Evolutionary conservation across 2,113 vertebrate genomes (phyloP).

Genomic region (Anser brachyrhynchus): DNA sequence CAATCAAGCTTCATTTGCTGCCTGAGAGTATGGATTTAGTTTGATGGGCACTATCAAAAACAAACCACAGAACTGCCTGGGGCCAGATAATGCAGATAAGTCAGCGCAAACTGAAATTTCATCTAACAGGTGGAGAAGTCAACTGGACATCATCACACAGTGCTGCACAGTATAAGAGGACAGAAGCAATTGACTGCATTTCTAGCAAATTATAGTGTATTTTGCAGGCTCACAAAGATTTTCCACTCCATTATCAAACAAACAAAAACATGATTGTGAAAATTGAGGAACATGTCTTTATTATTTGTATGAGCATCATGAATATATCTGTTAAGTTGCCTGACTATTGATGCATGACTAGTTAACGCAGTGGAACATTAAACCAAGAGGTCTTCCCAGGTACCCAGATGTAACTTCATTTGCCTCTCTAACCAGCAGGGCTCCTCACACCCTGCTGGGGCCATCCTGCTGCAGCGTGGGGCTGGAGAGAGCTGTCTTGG

Average conservation of each 20-base stretch:
- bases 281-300: background rate
- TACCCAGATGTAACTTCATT: rapidly evolving
- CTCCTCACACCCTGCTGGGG: background rate
- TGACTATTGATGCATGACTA: background rate
- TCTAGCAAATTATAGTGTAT: background rate
- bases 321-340: background rate
- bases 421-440: background rate
- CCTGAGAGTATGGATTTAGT: background rate
- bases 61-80: constrained; percentile 1
- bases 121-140: constrained; percentile 18
- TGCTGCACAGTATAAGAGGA: background rate
- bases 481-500: background rate
- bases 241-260: background rate
- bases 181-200: background rate
- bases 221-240: background rate
- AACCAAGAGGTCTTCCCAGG: background rate
- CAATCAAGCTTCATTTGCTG: constrained; percentile 27
- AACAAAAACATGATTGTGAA: background rate
- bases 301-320: background rate
- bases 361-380: background rate
- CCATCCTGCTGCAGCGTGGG: background rate
- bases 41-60: constrained; percentile 48
- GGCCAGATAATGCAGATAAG: background rate
- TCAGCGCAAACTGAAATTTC: background rate
- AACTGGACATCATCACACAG: background rate